Conservation (phyloP, 2,888 invertebrate genomes). For the Ganaspis brasiliensis region DNA sequence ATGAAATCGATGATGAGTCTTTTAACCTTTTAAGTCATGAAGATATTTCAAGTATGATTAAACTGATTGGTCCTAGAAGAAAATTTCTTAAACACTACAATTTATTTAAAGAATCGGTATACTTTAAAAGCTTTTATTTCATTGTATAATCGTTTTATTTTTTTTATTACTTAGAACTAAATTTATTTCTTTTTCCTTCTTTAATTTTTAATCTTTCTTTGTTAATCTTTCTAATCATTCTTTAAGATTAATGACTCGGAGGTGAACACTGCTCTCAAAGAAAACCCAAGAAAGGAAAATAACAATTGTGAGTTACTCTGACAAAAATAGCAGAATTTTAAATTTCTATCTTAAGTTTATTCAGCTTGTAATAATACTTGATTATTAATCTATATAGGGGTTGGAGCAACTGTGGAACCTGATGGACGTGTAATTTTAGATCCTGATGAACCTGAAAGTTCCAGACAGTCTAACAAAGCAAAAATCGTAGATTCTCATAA, state of each 20-base stretch:
- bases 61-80: neutral
- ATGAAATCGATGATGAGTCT: constrained; percentile 1
- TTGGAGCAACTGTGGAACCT: neutral
- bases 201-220: neutral
- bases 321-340: neutral
- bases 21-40: neutral
- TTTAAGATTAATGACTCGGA: too few species aligned
- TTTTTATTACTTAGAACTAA: neutral
- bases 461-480: too few species aligned
- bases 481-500: too few species aligned
- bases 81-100: constrained; percentile 2
- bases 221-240: too few species aligned
- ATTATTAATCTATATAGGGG: neutral
- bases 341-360: neutral
- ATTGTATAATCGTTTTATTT: too few species aligned
- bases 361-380: neutral
- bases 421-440: neutral
- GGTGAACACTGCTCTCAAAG: too few species aligned
- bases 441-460: neutral
- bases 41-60: neutral
- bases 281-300: too few species aligned
- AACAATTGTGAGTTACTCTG: too few species aligned
- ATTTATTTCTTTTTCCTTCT: neutral
- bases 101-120: neutral
- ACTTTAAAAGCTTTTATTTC: neutral